Evolutionary conservation across 2,113 vertebrate genomes (phyloP), one percentile per base, ranked within the genome.

Genomic region (human): DNA sequence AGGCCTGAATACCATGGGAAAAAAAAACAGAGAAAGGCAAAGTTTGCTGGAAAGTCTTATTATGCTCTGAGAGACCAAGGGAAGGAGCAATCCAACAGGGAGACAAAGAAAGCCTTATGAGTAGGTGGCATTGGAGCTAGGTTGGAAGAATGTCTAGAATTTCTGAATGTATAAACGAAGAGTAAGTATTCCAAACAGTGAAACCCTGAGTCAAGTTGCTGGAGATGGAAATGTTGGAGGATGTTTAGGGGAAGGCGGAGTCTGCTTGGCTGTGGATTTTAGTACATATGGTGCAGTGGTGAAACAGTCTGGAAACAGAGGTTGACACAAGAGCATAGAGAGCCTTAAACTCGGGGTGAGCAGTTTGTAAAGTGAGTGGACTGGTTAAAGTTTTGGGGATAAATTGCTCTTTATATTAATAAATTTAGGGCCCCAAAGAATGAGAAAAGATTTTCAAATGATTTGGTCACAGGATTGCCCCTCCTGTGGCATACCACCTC

Each of bases 1-100:
- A 93, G 80, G 78, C 80, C 18, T 30, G 89, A 88, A 87, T 32
- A 64, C 64, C 59, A 73, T 20, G 32, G n/a, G 6, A 30, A 95
- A 79, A 38, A 25, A 13, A 66, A 59, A 82, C 10, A 66, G 79
- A 45, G 79, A 96, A 55, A 84, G 76, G 59, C 57, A 94, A 72
- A 94, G 25, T 13, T 88, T 91, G 17, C 16, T 50, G 9, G 81
- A 79, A 93, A 94, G 66, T 8, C 48, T 96, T 93, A 68, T 78
- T 52, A 70, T 95, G 73, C 84, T 92, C 89, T 82, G 59, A 59
- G 70, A 72, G 59, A 94, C 61, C 97, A 90, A 94, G 88, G 40
- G 52, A 87, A 97, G 73, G 72, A 92, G 5, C 25, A 55, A 80
- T 78, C 17, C 61, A 30, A 61, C 10, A n/a, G 20, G 27, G 6